phyloP scores from a whole-genome alignment of 2,888 invertebrate genomes.

The Fabriciana adippe region DNA sequence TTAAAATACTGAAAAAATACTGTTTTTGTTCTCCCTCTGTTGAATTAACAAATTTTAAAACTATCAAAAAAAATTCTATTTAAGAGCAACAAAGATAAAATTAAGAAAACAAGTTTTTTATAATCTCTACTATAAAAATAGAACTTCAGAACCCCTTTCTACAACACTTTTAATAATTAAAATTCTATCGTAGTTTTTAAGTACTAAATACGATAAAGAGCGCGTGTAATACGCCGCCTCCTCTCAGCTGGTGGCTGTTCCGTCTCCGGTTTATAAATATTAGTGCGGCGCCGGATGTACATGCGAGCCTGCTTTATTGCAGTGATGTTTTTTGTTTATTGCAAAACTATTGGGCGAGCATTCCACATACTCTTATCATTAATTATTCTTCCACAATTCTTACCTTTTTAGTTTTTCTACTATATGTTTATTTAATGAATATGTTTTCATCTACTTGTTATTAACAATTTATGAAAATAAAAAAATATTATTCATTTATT shows the following conservation, averaged over 20 bases:
- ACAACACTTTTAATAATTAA: background rate
- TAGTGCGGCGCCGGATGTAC: conserved; percentile 73
- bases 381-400: background rate
- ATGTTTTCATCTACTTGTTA: no score
- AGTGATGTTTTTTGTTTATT: conserved; percentile 40
- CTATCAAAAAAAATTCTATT: no score
- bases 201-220: conserved; percentile 25
- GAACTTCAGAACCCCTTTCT: no score
- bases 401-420: background rate
- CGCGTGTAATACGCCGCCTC: conserved; percentile 53
- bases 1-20: background rate
- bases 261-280: conserved; percentile 78
- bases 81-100: no score
- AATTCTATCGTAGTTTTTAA: background rate
- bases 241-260: conserved; percentile 58
- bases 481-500: no score
- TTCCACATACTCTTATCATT: background rate
- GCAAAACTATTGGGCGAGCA: conserved; percentile 15
- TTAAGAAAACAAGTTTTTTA: no score
- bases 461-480: no score
- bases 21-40: background rate
- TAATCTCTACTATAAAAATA: no score
- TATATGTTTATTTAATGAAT: background rate
- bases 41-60: no score
- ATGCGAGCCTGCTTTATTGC: conserved; percentile 37